Conservation (phyloP, 1,140 invertebrate genomes). For the Papilio dardanus region DNA sequence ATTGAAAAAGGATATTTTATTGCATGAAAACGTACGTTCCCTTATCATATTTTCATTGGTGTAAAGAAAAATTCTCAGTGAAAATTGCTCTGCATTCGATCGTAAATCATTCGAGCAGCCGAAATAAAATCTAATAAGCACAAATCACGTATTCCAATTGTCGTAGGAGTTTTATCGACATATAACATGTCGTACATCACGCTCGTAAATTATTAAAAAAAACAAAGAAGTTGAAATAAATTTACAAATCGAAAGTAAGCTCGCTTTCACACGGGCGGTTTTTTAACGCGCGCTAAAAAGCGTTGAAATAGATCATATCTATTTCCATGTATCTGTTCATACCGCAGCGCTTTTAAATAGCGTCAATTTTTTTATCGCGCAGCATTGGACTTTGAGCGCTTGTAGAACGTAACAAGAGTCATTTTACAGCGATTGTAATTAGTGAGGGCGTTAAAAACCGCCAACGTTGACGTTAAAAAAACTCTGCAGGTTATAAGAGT, state of each 20-base stretch:
- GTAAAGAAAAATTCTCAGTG: slow-evolving; percentile 25
- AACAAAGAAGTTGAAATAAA: neutral
- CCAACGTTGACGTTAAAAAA: too few relatives aligned
- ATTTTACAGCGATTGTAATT: too few relatives aligned
- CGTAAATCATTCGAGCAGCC: slow-evolving; percentile 14
- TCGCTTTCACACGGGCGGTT: too few relatives aligned
- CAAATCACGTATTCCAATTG: slow-evolving; percentile 23
- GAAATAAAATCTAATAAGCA: slow-evolving; percentile 27
- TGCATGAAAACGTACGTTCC: neutral
- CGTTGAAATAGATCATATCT: too few relatives aligned
- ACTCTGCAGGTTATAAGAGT: too few relatives aligned
- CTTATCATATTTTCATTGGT: slow-evolving; percentile 17
- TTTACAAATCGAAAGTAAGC: neutral
- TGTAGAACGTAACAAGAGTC: too few relatives aligned
- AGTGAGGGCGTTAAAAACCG: too few relatives aligned
- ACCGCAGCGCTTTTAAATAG: too few relatives aligned
- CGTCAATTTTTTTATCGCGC: too few relatives aligned
- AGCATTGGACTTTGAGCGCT: too few relatives aligned
- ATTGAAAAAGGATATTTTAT: slow-evolving; percentile 7
- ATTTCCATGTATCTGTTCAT: too few relatives aligned
- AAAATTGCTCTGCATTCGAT: slow-evolving; percentile 11
- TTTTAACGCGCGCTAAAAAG: too few relatives aligned
- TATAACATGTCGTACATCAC: slow-evolving; percentile 4
- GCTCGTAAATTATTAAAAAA: slow-evolving; percentile 5
- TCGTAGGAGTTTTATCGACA: slow-evolving; percentile 21